phyloP scores from a whole-genome alignment of 2,888 invertebrate genomes.

The Seira musarum region DNA sequence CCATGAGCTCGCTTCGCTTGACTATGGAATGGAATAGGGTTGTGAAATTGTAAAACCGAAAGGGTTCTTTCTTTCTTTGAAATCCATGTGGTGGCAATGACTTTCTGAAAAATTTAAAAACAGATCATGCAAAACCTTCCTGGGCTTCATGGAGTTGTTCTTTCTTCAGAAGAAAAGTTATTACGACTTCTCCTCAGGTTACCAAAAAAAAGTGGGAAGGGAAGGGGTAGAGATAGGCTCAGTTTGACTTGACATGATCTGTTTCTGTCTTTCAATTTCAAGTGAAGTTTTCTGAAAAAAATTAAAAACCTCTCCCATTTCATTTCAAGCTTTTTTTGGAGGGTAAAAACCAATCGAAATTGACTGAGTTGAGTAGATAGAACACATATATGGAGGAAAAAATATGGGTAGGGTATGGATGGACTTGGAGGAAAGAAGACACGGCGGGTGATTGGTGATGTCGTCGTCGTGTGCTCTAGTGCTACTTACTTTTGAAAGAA shows the following conservation, averaged over 20 bases:
- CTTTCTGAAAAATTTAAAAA: background rate
- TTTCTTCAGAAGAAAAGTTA: background rate
- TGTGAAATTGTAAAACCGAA: conserved; percentile 4
- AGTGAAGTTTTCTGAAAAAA: no score
- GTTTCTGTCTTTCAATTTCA: no score
- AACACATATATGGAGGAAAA: no score
- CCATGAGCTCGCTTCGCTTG: background rate
- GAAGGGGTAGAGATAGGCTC: no score
- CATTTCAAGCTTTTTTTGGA: background rate
- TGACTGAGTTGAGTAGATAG: no score
- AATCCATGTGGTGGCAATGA: conserved; percentile 17
- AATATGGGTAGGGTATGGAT: background rate
- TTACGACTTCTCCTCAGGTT: background rate
- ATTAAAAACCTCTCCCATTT: no score
- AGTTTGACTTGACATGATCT: no score
- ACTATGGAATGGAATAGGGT: background rate
- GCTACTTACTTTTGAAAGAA: background rate
- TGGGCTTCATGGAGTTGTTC: background rate
- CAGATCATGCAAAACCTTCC: no score
- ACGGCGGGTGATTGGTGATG: background rate
- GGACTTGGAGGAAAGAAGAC: background rate
- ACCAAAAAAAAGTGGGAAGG: no score
- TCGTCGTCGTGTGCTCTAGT: background rate
- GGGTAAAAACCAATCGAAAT: no score
- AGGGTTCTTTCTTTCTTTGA: conserved; percentile 17